Evolutionary conservation across 1,140 invertebrate genomes (phyloP).

Genomic region (Zaprionus ghesquierei): DNA sequence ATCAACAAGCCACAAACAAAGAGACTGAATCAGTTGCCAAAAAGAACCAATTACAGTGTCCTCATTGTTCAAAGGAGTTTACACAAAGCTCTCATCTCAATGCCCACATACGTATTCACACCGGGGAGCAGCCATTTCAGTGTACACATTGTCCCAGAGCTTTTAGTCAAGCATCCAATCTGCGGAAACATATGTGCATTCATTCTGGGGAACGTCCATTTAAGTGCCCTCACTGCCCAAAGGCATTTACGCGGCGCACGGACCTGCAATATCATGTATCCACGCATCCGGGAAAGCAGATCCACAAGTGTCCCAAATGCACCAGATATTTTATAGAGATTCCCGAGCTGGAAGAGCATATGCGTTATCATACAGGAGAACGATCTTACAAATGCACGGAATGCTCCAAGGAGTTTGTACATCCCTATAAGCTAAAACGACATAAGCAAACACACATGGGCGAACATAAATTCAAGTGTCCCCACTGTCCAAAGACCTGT

Average conservation of each 20-base stretch:
- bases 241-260: constrained; percentile 17
- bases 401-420: constrained; percentile 8
- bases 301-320: constrained; percentile 22
- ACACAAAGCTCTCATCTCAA: constrained; percentile 16
- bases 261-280: constrained; percentile 28
- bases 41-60: constrained; percentile 9
- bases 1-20: background rate
- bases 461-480: constrained; percentile 24
- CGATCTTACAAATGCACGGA: constrained; percentile 15
- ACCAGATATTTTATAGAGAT: constrained; percentile 20
- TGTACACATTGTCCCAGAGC: constrained; percentile 26
- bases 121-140: constrained; percentile 17
- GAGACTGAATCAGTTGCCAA: background rate
- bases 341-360: constrained; percentile 17
- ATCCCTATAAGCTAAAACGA: constrained; percentile 18
- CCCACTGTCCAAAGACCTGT: constrained; percentile 15
- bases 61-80: constrained; percentile 23
- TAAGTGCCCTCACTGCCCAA: constrained; percentile 23
- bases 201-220: constrained; percentile 26
- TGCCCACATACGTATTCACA: constrained; percentile 27
- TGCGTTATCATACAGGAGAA: constrained; percentile 15
- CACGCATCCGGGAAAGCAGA: constrained; percentile 24
- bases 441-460: constrained; percentile 14
- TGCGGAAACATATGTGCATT: constrained; percentile 23
- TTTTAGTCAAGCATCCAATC: constrained; percentile 26